Conservation (phyloP, 2,888 invertebrate species). For the Archips crataeganus region DNA sequence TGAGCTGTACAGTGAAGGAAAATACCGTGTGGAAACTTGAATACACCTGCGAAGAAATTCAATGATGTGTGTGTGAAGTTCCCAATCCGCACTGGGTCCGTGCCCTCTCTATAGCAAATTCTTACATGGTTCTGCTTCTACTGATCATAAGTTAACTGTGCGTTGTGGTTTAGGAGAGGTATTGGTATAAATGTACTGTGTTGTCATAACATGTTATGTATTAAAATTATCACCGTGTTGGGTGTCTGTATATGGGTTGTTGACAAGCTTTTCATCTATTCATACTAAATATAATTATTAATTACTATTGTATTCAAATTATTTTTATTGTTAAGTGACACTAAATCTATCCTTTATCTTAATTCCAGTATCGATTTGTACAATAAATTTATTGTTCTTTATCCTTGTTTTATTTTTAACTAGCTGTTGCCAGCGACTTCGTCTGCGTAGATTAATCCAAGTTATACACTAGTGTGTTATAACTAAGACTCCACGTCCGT, state of each 20-base stretch:
- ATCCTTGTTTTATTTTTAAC: slow-evolving; percentile 48
- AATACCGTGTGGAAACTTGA: too few relatives aligned
- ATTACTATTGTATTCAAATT: slow-evolving; percentile 64
- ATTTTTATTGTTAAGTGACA: slow-evolving; percentile 69
- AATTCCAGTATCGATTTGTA: slow-evolving; percentile 82
- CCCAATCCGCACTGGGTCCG: too few relatives aligned
- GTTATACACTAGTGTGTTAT: too few relatives aligned
- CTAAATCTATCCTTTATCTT: slow-evolving; percentile 76
- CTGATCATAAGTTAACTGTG: not conserved
- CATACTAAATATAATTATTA: slow-evolving; percentile 59
- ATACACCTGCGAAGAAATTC: too few relatives aligned
- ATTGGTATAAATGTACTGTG: slow-evolving; percentile 53
- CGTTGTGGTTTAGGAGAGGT: not conserved
- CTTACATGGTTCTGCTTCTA: not conserved
- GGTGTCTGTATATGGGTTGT: slow-evolving; percentile 81
- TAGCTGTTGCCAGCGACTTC: not conserved
- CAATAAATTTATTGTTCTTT: slow-evolving; percentile 77
- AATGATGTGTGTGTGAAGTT: too few relatives aligned
- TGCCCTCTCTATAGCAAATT: not conserved
- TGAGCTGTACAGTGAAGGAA: too few relatives aligned
- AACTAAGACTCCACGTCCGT: too few relatives aligned
- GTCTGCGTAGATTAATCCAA: too few relatives aligned
- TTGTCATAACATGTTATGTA: slow-evolving; percentile 50
- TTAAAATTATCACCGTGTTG: slow-evolving; percentile 60
- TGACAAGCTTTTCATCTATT: slow-evolving; percentile 66